A percentile compares a stretch with the other conserved stretches of the same genome.
phyloP scores from a whole-genome alignment of 2,888 invertebrate genomes.

The Drosophila neotestacea region DNA sequence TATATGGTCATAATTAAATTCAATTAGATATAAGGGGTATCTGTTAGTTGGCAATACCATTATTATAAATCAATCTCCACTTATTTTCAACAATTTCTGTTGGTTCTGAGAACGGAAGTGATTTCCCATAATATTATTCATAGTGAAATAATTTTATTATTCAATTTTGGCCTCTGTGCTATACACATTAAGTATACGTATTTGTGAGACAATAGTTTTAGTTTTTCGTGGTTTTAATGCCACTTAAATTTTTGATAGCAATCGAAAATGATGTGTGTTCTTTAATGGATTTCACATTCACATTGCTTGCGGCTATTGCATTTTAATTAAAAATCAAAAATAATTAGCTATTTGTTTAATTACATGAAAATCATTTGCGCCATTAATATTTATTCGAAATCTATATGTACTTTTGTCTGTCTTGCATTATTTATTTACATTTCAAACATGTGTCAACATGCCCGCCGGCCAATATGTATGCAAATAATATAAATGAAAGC shows the following conservation, averaged over 20 bases:
- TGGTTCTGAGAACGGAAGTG: conserved; percentile 35
- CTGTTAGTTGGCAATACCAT: not conserved
- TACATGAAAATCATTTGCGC: conserved; percentile 77
- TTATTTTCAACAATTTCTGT: conserved; percentile 30
- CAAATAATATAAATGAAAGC: conserved; percentile 60
- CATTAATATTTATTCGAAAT: conserved; percentile 76
- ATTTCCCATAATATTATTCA: conserved; percentile 26
- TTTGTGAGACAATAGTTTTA: conserved; percentile 31
- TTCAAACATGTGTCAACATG: conserved; percentile 80
- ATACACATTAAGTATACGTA: conserved; percentile 2
- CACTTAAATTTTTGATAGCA: conserved; percentile 34
- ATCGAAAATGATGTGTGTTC: conserved; percentile 25
- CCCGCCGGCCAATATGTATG: conserved; percentile 61
- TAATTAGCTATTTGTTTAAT: conserved; percentile 81
- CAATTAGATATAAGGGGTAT: conserved; percentile 1
- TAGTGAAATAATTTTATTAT: conserved; percentile 38
- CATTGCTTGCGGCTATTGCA: conserved; percentile 63
- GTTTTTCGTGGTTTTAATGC: conserved; percentile 34
- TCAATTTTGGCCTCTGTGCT: conserved; percentile 26
- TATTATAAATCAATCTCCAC: not conserved
- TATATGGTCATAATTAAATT: too few relatives aligned
- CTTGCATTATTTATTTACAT: conserved; percentile 76
- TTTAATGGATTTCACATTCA: conserved; percentile 48
- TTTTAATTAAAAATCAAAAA: conserved; percentile 80
- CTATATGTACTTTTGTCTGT: conserved; percentile 45